phyloP scores from a whole-genome alignment of 2,113 vertebrate genomes.

The Pelusios castaneus region DNA sequence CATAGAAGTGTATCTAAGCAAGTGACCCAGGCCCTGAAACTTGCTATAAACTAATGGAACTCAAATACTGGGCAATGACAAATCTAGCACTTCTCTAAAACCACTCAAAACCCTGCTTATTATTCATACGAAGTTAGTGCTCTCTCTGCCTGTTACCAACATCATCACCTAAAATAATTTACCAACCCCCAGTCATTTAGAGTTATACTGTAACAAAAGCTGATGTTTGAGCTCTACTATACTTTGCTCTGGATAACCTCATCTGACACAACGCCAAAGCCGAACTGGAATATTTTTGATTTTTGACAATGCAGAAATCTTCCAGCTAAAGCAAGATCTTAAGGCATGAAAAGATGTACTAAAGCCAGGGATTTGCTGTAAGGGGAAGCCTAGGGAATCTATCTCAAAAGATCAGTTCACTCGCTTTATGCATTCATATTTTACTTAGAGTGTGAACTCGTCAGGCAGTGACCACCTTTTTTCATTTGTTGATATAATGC shows the following conservation, averaged over 20 bases:
- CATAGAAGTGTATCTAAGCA: neutral
- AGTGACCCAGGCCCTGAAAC: neutral
- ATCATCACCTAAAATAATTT: neutral
- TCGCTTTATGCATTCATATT: neutral
- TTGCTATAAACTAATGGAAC: neutral
- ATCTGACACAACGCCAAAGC: neutral
- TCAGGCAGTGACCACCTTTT: neutral
- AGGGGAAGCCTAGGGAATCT: neutral
- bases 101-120: neutral
- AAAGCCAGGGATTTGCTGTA: neutral
- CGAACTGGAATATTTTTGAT: neutral
- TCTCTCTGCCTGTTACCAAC: neutral
- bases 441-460: neutral
- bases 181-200: neutral
- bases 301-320: neutral
- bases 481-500: neutral
- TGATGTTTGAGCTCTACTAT: neutral
- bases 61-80: neutral
- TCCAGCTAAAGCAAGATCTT: neutral
- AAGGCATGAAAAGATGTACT: neutral
- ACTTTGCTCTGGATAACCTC: neutral
- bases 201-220: neutral
- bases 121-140: neutral
- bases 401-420: neutral
- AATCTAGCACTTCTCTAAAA: neutral